Evolutionary conservation across 1,140 invertebrate species (phyloP), one percentile per base, ranked within the genome.

Genomic region (Parasteatoda tepidariorum): DNA sequence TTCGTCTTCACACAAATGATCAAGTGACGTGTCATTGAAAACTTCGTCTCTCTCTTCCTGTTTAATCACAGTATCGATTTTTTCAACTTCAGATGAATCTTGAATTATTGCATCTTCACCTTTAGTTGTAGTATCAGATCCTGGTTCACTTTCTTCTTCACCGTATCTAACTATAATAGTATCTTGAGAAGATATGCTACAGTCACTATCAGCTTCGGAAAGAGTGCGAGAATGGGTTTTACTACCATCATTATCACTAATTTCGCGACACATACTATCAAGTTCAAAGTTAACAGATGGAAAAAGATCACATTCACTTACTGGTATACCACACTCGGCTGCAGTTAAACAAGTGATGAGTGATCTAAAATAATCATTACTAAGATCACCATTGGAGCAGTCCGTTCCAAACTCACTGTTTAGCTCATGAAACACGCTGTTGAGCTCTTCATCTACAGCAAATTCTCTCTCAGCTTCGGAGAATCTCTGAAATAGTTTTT

Each of bases 191-290:
- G 82, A 84, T 18, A 84, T 76, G 30, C 82, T 76, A 26, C 71
- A 84, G 34, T 84, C 82, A 61, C 71, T 76, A 24, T 84, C 82
- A 13, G 82, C 73, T 61, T 84, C 82, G 15, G 81, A 83, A 5
- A 83, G 34, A 3, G 68, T 83, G 4, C 81, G 30, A 0, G 81
- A 83, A 28, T 83, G 81, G 15, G 68, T 22, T 28, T 82, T 66
- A 26, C 30, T 59, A 15, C 28, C 41, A 31, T 82, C 79, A 11
- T 83, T 67, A 5, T 74, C 59, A 9, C 61, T 55, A 0, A 22
- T 33, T n/a, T 71, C 68, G 3, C 15, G 33, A 33, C 18, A 22
- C 2, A n/a, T 22, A 24, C 66, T 67, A 11, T 83, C 68, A 3
- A 18, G 4, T 13, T 15, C 54, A 48, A 71, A 71, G 22, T 70